phyloP scores from a whole-genome alignment of 2,797 vertebrate species.

The Pipistrellus pipistrellus region DNA sequence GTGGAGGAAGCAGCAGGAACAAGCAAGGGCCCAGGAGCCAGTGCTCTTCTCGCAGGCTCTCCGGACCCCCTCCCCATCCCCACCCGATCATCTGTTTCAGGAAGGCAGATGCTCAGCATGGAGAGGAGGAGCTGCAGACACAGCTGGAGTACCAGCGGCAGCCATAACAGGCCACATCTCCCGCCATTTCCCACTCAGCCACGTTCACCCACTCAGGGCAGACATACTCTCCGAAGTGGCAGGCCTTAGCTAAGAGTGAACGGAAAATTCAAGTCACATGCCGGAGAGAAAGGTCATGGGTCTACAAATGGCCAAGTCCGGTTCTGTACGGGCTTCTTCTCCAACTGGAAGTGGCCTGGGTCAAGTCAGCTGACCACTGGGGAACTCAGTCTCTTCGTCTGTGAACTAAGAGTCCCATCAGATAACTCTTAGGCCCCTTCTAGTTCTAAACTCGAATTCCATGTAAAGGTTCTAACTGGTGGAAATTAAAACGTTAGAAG shows the following conservation, averaged over 20 bases:
- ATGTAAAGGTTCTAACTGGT: neutral
- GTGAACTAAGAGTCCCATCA: neutral
- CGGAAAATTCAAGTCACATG: neutral
- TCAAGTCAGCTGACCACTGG: neutral
- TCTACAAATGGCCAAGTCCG: neutral
- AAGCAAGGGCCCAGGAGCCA: neutral
- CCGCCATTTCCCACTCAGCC: neutral
- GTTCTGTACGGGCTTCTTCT: neutral
- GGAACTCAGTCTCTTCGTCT: neutral
- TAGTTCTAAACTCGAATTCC: neutral
- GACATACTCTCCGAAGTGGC: neutral
- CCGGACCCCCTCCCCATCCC: accelerated
- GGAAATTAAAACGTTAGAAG: neutral
- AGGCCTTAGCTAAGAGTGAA: neutral
- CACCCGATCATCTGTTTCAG: neutral
- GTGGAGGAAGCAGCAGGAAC: neutral
- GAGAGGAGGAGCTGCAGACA: neutral
- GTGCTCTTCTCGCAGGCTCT: neutral
- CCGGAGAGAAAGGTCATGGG: neutral
- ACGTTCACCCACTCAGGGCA: neutral
- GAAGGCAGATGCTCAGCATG: neutral
- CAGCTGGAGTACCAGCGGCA: neutral
- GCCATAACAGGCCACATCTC: neutral
- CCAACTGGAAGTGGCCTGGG: neutral
- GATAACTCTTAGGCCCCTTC: neutral